A percentile compares a stretch with the other conserved stretches of the same genome.
phyloP scores from a whole-genome alignment of 2,888 invertebrate genomes.

The Lochmaea capreae region DNA sequence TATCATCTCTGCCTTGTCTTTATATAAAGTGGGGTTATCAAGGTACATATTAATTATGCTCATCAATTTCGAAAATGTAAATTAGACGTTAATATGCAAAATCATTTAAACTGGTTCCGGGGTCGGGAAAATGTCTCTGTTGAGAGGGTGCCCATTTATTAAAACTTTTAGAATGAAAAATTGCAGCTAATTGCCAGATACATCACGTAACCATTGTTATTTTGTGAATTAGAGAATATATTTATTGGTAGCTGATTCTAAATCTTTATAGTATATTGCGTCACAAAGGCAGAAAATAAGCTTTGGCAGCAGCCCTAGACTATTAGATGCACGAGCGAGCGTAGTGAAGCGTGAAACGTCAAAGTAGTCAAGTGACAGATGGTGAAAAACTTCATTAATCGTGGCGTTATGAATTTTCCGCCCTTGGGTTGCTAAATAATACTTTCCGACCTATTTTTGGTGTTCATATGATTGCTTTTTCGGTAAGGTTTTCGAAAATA shows the following conservation, averaged over 20 bases:
- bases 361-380: too few species aligned
- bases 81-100: slow-evolving; percentile 32
- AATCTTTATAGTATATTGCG: too few species aligned
- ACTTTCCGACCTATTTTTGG: too few species aligned
- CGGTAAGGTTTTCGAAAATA: too few species aligned
- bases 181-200: background rate
- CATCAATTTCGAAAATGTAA: slow-evolving; percentile 32
- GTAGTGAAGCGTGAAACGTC: too few species aligned
- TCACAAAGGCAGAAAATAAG: too few species aligned
- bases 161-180: background rate
- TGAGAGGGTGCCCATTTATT: slow-evolving; percentile 1
- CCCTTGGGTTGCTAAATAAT: too few species aligned
- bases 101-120: slow-evolving; percentile 23
- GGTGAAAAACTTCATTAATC: too few species aligned
- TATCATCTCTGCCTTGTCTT: slow-evolving; percentile 15
- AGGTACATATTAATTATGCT: slow-evolving; percentile 29
- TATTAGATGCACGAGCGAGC: too few species aligned
- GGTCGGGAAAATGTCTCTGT: background rate
- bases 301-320: too few species aligned
- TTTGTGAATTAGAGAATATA: background rate
- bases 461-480: too few species aligned
- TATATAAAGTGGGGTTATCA: slow-evolving; percentile 22
- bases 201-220: background rate
- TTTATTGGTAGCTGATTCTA: background rate
- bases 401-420: too few species aligned